Percentiles rank a stretch among this genome's conserved stretches.
These are phyloP conservation scores for Thalassophryne amazonica DNA, from an alignment of 2,797 vertebrate genomes.

Conservation along the genomic window DNA sequence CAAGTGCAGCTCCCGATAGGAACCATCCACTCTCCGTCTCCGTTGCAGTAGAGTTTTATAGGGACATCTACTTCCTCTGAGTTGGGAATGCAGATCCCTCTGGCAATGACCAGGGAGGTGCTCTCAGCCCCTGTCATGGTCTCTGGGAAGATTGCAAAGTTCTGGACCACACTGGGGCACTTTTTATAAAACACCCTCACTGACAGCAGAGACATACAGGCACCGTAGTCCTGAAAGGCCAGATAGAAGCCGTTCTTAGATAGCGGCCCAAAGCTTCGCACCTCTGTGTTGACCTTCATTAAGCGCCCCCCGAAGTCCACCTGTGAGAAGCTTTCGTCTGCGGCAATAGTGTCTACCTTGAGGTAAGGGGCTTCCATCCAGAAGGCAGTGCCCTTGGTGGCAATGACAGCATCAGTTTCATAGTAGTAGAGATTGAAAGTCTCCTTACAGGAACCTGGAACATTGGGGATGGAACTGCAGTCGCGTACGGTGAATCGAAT, in stretches of 20 bases:
- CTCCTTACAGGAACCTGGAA: constrained; percentile 97
- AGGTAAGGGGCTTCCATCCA: constrained; percentile 98
- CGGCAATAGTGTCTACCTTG: constrained; percentile 98
- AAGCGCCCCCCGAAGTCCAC: constrained; percentile 96
- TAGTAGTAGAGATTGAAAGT: constrained; percentile 99
- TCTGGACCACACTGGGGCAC: constrained; percentile 96
- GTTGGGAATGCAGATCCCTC: constrained; percentile 91
- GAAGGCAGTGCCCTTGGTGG: constrained; percentile 93
- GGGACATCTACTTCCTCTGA: constrained; percentile 95
- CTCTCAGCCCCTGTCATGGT: constrained; percentile 97
- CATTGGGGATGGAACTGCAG: constrained; percentile 97
- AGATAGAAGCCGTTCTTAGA: constrained; percentile 96
- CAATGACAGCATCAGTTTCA: constrained; percentile 92
- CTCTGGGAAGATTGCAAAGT: constrained; percentile 96
- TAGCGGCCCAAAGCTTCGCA: constrained; percentile 94
- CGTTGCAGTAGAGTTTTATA: constrained; percentile 98
- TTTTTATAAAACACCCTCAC: constrained; percentile 98
- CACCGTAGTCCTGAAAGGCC: constrained; percentile 97
- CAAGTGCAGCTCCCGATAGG: constrained; percentile 97
- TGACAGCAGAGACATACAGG: constrained; percentile 96
- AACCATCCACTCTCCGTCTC: constrained; percentile 98
- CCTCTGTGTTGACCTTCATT: constrained; percentile 98
- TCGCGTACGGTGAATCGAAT: constrained; percentile 97
- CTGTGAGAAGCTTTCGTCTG: constrained; percentile 97
- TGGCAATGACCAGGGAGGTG: constrained; percentile 94